Evolutionary conservation across 2,113 vertebrate genomes (phyloP), one percentile per base, ranked within the genome.

Genomic region (Prinia subflava): DNA sequence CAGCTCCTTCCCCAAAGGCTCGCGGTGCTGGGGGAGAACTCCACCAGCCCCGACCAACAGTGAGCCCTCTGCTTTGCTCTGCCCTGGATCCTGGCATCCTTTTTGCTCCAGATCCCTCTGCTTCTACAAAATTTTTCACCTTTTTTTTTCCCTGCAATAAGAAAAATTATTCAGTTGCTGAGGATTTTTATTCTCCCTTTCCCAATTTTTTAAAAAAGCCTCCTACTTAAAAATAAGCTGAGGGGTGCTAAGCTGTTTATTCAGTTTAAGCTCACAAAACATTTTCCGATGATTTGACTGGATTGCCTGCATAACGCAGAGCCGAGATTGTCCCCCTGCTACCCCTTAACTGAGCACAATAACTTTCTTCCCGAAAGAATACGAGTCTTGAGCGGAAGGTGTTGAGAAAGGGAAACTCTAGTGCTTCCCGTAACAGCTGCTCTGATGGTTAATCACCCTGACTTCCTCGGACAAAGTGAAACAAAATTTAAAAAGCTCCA

Each of bases 1-100:
- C 88, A 94, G 82, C 92, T 93, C 68, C 68, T 95, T 96, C 83
- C 87, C 91, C 62, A 76, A 96, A 95, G 92, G 83, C 74, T 84
- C 0, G 0, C 1, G 0, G 90, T 2, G 2, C 79, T 67, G 44
- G 56, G 83, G 90, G 64, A 86, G 42, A 92, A 50, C 49, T 56
- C 56, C 5, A 22, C 39, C 13, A 2, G 39, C 83, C 59, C 42
- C 0, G 0, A 6, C 37, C 4, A 1, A 64, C 62, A 68, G 44
- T 2, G 1, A 88, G 71, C 28, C 46, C 0, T 0, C 47, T 82
- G 78, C 65, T 64, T 63, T 6, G 8, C 59, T 71, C 73, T 52
- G 49, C 49, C 71, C 76, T 0, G 0, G 6, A 50, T 41, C 75
- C 64, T 25, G 31, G 55, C 42, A 31, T 47, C 1, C 0, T 17